phyloP scores from a whole-genome alignment of 2,797 vertebrate genomes.

The Steatocranus sp. region DNA sequence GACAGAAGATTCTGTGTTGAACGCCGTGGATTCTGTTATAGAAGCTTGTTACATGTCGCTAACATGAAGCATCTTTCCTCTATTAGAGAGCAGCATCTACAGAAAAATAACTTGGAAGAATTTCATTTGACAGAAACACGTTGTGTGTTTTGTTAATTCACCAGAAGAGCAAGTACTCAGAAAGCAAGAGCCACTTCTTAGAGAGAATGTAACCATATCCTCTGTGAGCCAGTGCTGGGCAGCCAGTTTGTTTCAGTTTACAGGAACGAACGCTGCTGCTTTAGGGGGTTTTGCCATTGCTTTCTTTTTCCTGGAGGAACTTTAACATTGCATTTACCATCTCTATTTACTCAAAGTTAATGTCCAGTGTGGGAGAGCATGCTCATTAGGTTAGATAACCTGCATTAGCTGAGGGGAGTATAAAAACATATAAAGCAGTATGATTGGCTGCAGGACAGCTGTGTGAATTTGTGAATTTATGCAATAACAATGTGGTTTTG shows the following conservation, averaged over 20 bases:
- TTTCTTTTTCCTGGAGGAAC: background rate
- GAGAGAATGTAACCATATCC: slow-evolving; percentile 55
- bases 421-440: background rate
- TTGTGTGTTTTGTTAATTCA: background rate
- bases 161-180: slow-evolving; percentile 18
- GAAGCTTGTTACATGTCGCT: background rate
- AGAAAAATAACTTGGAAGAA: background rate
- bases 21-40: background rate
- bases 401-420: background rate
- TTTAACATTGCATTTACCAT: background rate
- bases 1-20: background rate
- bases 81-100: background rate
- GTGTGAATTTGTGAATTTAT: background rate
- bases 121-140: slow-evolving; percentile 8
- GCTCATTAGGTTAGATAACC: background rate
- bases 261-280: slow-evolving; percentile 26
- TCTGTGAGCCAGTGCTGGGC: background rate
- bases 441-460: background rate
- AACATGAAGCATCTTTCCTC: background rate
- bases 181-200: slow-evolving; percentile 36
- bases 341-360: background rate
- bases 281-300: background rate
- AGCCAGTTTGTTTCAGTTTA: slow-evolving; percentile 32
- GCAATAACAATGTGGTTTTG: background rate
- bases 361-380: background rate